Percentiles rank a stretch among this genome's conserved stretches.
phyloP scores from a whole-genome alignment of 2,888 invertebrate genomes.

The Chromoteleia sp. region DNA sequence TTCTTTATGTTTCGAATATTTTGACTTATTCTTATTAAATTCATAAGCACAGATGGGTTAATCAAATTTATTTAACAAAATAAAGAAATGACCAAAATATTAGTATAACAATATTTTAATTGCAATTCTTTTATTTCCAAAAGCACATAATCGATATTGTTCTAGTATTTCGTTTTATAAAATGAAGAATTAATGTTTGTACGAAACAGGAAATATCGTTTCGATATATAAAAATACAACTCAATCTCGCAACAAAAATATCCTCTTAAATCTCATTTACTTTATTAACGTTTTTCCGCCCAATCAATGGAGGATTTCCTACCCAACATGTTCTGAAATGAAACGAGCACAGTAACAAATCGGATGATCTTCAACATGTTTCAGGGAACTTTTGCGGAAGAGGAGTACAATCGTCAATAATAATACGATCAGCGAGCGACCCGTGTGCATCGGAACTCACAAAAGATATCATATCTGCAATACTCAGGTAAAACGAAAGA shows the following conservation, averaged over 20 bases:
- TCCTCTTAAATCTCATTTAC: slow-evolving; percentile 2
- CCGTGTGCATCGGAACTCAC: slow-evolving; percentile 90
- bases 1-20: too few species aligned
- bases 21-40: too few species aligned
- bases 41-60: too few species aligned
- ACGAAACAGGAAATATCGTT: too few species aligned
- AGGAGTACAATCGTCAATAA: slow-evolving; percentile 76
- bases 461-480: slow-evolving; percentile 93
- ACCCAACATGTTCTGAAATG: slow-evolving; percentile 4
- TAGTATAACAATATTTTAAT: too few species aligned
- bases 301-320: slow-evolving; percentile 22
- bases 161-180: too few species aligned
- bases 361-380: slow-evolving; percentile 67
- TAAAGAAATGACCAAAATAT: too few species aligned
- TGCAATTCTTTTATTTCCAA: too few species aligned
- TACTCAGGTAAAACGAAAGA: slow-evolving; percentile 87
- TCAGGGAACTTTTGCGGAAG: slow-evolving; percentile 78
- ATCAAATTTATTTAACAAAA: too few species aligned
- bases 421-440: slow-evolving; percentile 79
- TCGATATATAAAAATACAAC: background rate
- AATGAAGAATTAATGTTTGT: too few species aligned
- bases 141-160: too few species aligned
- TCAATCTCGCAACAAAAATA: slow-evolving; percentile 2
- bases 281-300: slow-evolving; percentile 24
- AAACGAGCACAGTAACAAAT: slow-evolving; percentile 32